Evolutionary conservation across 1,140 invertebrate genomes (phyloP).

Genomic region (Diachasma alloeum): DNA sequence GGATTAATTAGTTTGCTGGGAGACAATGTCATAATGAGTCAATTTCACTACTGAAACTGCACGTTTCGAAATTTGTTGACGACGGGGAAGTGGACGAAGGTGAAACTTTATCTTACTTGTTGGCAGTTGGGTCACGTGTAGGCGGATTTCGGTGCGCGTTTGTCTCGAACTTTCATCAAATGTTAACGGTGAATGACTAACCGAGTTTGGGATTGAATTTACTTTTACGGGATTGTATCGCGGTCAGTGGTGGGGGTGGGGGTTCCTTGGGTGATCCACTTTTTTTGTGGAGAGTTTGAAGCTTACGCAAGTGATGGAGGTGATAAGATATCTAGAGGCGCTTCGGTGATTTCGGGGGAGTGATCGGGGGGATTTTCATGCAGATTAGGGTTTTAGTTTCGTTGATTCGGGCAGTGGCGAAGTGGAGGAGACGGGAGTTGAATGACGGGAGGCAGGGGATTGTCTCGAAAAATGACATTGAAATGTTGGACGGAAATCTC

Average conservation of each 20-base stretch:
- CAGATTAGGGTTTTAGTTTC: no score
- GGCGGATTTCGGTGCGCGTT: not conserved
- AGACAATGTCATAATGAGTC: not conserved
- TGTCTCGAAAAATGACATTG: no score
- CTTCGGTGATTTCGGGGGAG: not conserved
- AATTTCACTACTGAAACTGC: not conserved
- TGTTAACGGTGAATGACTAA: not conserved
- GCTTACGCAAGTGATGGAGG: not conserved
- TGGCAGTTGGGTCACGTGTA: not conserved
- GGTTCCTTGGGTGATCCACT: not conserved
- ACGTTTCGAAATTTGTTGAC: not conserved
- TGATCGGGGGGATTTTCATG: no score
- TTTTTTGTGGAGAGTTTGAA: not conserved
- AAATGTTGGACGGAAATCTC: no score
- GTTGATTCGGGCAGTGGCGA: no score
- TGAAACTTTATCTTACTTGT: slow-evolving; percentile 1
- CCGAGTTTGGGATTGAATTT: not conserved
- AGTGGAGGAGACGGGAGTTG: no score
- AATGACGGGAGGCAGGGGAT: no score
- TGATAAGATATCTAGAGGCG: not conserved
- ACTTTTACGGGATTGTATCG: not conserved
- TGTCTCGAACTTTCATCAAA: slow-evolving; percentile 1
- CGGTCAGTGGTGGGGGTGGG: not conserved
- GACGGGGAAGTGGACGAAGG: slow-evolving; percentile 17
- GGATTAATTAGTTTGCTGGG: no score